Conservation (phyloP, 2,888 invertebrate species). For the Lasioglossum lativentre region DNA sequence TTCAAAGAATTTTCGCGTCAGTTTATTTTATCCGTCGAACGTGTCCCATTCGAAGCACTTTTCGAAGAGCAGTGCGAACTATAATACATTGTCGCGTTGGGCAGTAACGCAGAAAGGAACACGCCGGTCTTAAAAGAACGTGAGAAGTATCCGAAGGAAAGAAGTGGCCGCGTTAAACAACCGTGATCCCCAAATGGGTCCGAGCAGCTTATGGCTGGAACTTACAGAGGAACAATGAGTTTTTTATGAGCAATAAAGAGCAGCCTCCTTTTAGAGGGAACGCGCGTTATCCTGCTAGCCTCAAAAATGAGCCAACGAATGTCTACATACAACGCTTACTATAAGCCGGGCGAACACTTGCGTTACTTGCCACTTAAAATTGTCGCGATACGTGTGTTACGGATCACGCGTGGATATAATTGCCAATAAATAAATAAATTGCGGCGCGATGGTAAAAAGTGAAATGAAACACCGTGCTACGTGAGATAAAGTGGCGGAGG, state of each 20-base stretch:
- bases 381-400: too few species aligned
- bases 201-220: slow-evolving; percentile 8
- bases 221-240: slow-evolving; percentile 4
- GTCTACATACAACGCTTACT: background rate
- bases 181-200: slow-evolving; percentile 15
- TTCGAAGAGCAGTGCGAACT: background rate
- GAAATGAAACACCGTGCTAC: background rate
- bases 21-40: too few species aligned
- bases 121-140: background rate
- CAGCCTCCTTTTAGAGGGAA: background rate
- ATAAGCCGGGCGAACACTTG: background rate
- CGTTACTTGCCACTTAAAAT: background rate
- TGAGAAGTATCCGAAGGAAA: background rate
- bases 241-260: slow-evolving; percentile 5
- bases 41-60: background rate
- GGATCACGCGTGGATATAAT: background rate
- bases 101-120: background rate
- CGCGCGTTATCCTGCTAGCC: background rate
- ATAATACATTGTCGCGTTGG: background rate
- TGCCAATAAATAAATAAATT: background rate
- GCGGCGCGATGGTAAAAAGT: background rate
- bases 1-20: too few species aligned
- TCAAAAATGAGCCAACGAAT: background rate
- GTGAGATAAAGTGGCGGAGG: background rate
- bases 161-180: slow-evolving; percentile 36